Percentiles rank a stretch among this genome's conserved stretches.
Conservation (phyloP, 2,797 vertebrate genomes). For the Chaunax sp. region DNA sequence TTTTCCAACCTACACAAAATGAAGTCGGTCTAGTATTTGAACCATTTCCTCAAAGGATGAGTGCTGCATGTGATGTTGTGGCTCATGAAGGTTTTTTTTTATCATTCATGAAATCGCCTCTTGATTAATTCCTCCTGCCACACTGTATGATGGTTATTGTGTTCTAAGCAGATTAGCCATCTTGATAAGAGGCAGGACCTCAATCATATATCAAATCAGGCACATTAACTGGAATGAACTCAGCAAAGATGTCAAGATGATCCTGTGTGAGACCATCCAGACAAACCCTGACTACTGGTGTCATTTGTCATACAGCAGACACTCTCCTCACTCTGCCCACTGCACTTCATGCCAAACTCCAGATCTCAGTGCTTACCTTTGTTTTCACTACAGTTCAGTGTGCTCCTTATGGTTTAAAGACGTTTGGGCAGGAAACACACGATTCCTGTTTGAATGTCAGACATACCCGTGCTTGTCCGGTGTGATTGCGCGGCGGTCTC, state of each 20-base stretch:
- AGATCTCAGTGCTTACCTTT: background rate
- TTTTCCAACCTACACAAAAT: slow-evolving; percentile 47
- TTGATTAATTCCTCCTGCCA: slow-evolving; percentile 14
- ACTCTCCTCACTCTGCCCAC: background rate
- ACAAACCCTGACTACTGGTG: slow-evolving; percentile 29
- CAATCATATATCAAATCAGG: slow-evolving; percentile 28
- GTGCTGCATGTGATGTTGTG: background rate
- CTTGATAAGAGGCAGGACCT: slow-evolving; percentile 24
- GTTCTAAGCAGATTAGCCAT: slow-evolving; percentile 16
- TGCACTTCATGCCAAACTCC: background rate
- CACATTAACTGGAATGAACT: slow-evolving; percentile 22
- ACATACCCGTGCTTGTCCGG: slow-evolving; percentile 9
- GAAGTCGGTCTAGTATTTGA: slow-evolving; percentile 23
- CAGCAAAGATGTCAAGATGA: slow-evolving; percentile 21
- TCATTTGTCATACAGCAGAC: slow-evolving; percentile 36
- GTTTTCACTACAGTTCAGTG: slow-evolving; percentile 20
- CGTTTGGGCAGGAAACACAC: background rate
- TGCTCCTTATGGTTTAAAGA: slow-evolving; percentile 26
- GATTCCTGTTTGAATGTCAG: slow-evolving; percentile 34
- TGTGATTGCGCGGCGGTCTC: slow-evolving; percentile 44
- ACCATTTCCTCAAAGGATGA: background rate
- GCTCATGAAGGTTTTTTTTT: slow-evolving; percentile 10
- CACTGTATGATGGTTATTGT: slow-evolving; percentile 7
- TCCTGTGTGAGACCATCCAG: slow-evolving; percentile 45
- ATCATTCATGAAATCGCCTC: background rate